A percentile compares a stretch with the other conserved stretches of the same genome.
Evolutionary conservation across 2,113 vertebrate species (phyloP).

Genomic region (Microtus pennsylvanicus): DNA sequence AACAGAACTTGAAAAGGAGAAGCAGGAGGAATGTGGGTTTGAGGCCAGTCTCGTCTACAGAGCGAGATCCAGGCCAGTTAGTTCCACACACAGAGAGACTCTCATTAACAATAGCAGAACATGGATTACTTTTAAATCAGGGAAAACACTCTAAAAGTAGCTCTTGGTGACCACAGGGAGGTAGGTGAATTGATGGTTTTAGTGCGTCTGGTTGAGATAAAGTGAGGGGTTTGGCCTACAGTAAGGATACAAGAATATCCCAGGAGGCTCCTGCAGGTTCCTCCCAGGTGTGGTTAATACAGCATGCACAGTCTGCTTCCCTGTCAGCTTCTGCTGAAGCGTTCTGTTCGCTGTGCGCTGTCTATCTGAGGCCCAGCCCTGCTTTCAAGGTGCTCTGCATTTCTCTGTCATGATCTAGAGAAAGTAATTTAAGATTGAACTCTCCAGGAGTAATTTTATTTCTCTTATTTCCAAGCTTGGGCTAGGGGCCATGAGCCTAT

Average conservation of each 20-base stretch:
- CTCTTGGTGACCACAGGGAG: not conserved
- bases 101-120: not conserved
- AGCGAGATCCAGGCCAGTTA: not conserved
- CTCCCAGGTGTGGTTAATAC: not conserved
- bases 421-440: conserved; percentile 11
- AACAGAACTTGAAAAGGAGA: not conserved
- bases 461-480: not conserved
- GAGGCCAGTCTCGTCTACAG: not conserved
- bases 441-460: not conserved
- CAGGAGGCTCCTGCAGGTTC: no score
- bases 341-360: not conserved
- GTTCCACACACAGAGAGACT: no score
- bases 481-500: no score
- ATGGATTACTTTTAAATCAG: not conserved
- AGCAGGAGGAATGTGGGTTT: not conserved
- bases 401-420: not conserved
- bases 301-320: accelerated
- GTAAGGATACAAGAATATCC: not conserved
- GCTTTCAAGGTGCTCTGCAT: not conserved
- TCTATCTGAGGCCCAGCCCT: not conserved
- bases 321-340: not conserved
- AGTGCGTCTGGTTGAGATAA: not conserved
- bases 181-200: conserved; percentile 16
- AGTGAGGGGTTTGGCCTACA: not conserved
- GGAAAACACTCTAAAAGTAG: conserved; percentile 10